Evolutionary conservation across 2,888 invertebrate genomes (phyloP).

Genomic region (Odontothrips loti): DNA sequence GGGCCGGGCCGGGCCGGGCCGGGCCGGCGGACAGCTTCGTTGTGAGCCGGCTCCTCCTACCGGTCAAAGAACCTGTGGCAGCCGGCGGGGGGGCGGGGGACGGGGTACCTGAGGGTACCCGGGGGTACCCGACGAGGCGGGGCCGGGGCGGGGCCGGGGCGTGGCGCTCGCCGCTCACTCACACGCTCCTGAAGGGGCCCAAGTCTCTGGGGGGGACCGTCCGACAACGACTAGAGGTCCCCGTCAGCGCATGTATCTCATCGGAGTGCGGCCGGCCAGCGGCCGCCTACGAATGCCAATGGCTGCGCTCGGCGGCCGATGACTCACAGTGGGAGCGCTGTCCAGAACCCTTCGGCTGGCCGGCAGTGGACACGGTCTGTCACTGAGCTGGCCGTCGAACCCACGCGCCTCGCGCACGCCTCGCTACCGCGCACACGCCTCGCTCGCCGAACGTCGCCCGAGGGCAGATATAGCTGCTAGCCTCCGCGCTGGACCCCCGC

Average conservation of each 20-base stretch:
- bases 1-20: background rate
- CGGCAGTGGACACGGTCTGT: background rate
- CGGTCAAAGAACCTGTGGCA: constrained; percentile 7
- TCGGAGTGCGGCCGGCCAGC: too few relatives aligned
- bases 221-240: too few relatives aligned
- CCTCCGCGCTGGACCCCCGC: too few relatives aligned
- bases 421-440: background rate
- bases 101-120: too few relatives aligned
- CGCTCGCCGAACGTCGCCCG: too few relatives aligned
- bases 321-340: background rate
- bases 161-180: background rate
- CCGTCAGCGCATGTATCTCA: too few relatives aligned
- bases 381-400: background rate
- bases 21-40: constrained; percentile 9
- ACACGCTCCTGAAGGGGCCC: constrained; percentile 15
- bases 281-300: constrained; percentile 14
- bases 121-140: too few relatives aligned
- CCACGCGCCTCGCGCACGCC: background rate
- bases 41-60: constrained; percentile 21
- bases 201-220: too few relatives aligned
- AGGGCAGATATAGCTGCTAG: too few relatives aligned
- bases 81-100: background rate
- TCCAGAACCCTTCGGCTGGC: background rate
- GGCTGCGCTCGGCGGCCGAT: background rate
- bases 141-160: background rate